Base-by-base conservation (phyloP, 2,888 invertebrate species). In the Phyllotreta cruciferae region DNA sequence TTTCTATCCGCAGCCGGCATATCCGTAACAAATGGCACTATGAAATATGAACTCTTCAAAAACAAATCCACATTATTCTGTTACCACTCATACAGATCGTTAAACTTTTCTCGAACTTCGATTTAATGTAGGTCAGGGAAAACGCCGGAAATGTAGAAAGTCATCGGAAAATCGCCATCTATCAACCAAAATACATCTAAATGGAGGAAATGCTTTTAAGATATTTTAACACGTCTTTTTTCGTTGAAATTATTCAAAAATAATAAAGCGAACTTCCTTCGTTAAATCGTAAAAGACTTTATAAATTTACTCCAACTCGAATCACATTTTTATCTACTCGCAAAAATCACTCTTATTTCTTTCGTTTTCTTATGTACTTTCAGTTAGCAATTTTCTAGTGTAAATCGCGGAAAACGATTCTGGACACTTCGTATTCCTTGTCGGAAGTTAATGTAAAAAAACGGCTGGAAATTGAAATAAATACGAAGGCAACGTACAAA, bases 11-110 rank as follows among this genome's bases (percentile, higher is more conserved):
- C 42, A 44, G 60, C 52, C 52, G 60, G 52, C 60, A 52, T 60
- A 64, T 63, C 56, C 60, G 63, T 62, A 66, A 68, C 62, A 68
- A 69, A 69, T 66, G 66, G 63, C 66, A 68, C 62, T 66, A 64
- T 54, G 62, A 69, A 69, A 69, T 69, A 67, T 69, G 67, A 66
- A 64, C 60, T 66, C 56, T 58, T 66, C 65, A 58, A 64, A 68
- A 64, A 64, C 60, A 69, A 62, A 69, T 67, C 65, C 69, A 62
- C 67, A 67, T 67, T 64, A 61, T 67, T 66, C 63, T 62, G 69
- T 64, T 69, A 63, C 64, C 66, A 69, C 61, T 67, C 66, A 61
- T 64, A 66, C 60, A 66, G 68, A 66, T 64, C 60, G 66, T 64
- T 57, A 62, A 58, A 62, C 50, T 56, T 61, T 61, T 37, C 37